Conservation (phyloP, 2,797 vertebrate genomes). For the Champsocephalus gunnari region DNA sequence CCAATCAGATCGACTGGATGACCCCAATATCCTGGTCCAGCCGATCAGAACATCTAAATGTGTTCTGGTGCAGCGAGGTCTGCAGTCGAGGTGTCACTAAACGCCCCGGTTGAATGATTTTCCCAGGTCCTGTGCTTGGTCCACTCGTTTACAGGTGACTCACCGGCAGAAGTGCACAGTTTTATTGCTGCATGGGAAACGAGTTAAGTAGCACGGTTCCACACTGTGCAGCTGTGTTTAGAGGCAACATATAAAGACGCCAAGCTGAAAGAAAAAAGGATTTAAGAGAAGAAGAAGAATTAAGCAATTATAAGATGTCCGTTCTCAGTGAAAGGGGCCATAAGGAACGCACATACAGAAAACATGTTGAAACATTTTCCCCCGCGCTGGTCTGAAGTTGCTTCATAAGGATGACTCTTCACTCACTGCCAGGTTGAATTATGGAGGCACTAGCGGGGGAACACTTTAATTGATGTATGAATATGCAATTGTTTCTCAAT, state of each 20-base stretch:
- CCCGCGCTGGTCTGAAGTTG: constrained; percentile 54
- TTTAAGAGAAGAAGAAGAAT: constrained; percentile 20
- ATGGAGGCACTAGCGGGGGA: constrained; percentile 57
- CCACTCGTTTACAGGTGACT: constrained; percentile 50
- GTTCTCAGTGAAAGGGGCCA: constrained; percentile 37
- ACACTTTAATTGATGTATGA: constrained; percentile 80
- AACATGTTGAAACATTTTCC: constrained; percentile 80
- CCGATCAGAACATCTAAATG: constrained; percentile 84
- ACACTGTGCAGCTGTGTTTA: constrained; percentile 18
- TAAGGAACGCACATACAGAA: constrained; percentile 50
- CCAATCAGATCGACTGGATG: constrained; percentile 76
- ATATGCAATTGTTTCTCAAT: constrained; percentile 76
- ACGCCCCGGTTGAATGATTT: constrained; percentile 62
- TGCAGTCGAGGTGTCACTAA: constrained; percentile 63
- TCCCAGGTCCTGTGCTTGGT: constrained; percentile 59
- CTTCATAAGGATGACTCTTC: constrained; percentile 63
- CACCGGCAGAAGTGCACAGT: not conserved
- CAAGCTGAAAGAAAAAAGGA: constrained; percentile 8
- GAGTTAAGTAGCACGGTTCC: constrained; percentile 15
- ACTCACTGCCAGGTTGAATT: constrained; percentile 67
- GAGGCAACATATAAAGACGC: constrained; percentile 9
- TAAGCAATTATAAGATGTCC: constrained; percentile 55
- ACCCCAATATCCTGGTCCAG: constrained; percentile 81
- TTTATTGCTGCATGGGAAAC: constrained; percentile 28
- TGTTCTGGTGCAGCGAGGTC: constrained; percentile 56